Percentiles rank a stretch among this genome's conserved stretches.
Conservation (phyloP, 2,113 vertebrate genomes). For the Perccottus glenii region DNA sequence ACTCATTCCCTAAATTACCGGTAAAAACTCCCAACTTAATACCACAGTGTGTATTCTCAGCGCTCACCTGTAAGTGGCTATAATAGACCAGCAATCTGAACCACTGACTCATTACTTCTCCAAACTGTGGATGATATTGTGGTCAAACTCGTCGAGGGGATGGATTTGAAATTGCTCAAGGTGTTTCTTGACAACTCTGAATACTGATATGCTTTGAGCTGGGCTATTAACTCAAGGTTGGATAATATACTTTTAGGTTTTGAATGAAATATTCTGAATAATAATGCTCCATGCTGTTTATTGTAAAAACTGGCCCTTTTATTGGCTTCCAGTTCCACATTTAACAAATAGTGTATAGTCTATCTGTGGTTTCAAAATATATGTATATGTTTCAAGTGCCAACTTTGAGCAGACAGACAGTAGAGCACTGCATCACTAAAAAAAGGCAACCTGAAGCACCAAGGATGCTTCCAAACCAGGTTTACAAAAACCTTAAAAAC, state of each 20-base stretch:
- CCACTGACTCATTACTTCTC: conserved; percentile 15
- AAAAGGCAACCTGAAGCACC: too few species aligned
- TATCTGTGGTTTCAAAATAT: too few species aligned
- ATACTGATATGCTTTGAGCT: conserved; percentile 17
- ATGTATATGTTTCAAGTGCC: too few species aligned
- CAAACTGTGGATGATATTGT: conserved; percentile 5
- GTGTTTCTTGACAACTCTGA: conserved; percentile 24
- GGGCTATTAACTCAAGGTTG: not conserved
- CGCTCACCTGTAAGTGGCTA: conserved; percentile 17
- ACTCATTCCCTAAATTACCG: not conserved
- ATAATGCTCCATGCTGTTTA: too few species aligned
- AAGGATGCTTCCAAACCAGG: too few species aligned
- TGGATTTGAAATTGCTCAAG: conserved; percentile 29
- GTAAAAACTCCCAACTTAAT: conserved; percentile 11
- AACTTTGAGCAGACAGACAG: too few species aligned
- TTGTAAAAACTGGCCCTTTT: too few species aligned
- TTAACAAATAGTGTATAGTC: too few species aligned
- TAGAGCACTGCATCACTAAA: too few species aligned
- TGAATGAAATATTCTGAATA: too few species aligned
- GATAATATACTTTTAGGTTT: not conserved
- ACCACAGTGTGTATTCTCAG: not conserved
- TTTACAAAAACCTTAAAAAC: too few species aligned
- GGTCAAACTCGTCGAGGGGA: conserved; percentile 10
- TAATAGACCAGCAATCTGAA: conserved; percentile 14
- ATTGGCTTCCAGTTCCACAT: too few species aligned